These are phyloP conservation scores for Elanoides forficatus DNA, from an alignment of 2,113 vertebrate genomes.

Conservation along the genomic window DNA sequence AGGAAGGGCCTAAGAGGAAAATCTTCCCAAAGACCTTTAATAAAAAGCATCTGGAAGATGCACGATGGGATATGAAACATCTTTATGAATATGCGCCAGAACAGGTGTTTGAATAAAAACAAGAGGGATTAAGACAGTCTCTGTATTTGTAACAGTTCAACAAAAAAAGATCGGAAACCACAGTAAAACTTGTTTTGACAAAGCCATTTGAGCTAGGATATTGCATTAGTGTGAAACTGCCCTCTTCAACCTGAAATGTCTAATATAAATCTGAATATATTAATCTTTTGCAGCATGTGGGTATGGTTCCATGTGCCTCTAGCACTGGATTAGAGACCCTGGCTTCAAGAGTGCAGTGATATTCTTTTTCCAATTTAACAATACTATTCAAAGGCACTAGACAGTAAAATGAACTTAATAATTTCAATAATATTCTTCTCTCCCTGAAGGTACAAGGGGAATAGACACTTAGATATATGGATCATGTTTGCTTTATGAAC, in stretches of 20 bases:
- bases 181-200: slow-evolving; percentile 6
- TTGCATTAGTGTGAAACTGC: neutral
- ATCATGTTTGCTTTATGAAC: slow-evolving; percentile 56
- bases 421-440: slow-evolving; percentile 25
- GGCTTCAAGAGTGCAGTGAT: neutral
- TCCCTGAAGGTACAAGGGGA: slow-evolving; percentile 35
- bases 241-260: neutral
- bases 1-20: neutral
- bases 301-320: neutral
- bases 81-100: slow-evolving; percentile 36
- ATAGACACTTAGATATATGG: slow-evolving; percentile 17
- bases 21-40: slow-evolving; percentile 36
- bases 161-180: slow-evolving; percentile 25
- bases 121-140: slow-evolving; percentile 13
- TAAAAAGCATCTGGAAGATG: slow-evolving; percentile 30
- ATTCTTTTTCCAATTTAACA: slow-evolving; percentile 37
- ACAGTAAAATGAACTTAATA: slow-evolving; percentile 59
- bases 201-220: slow-evolving; percentile 1
- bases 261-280: slow-evolving; percentile 36
- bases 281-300: neutral
- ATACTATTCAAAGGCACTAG: slow-evolving; percentile 37
- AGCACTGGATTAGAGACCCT: slow-evolving; percentile 24
- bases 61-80: neutral
- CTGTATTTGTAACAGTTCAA: neutral
- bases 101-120: slow-evolving; percentile 52